Conservation (phyloP, 2,888 invertebrate species). For the Melanostoma mellinum region DNA sequence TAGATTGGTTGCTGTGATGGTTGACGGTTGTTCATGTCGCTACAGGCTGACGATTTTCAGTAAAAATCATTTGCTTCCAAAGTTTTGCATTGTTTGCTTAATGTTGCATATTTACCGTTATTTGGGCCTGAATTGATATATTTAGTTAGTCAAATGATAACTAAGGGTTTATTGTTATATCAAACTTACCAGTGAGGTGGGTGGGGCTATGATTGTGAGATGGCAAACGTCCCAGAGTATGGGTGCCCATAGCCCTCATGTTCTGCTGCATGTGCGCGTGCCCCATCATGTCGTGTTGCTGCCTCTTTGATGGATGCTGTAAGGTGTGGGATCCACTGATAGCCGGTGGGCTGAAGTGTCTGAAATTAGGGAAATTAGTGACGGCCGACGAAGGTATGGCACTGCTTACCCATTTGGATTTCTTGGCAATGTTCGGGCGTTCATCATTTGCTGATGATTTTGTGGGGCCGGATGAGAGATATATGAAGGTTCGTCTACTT, state of each 20-base stretch:
- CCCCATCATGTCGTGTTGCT: slow-evolving; percentile 82
- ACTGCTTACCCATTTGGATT: slow-evolving; percentile 82
- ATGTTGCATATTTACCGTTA: slow-evolving; percentile 95
- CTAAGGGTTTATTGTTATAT: neutral
- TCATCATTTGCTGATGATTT: slow-evolving; percentile 83
- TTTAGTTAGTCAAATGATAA: slow-evolving; percentile 6
- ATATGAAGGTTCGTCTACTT: slow-evolving; percentile 90
- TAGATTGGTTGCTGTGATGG: slow-evolving; percentile 81
- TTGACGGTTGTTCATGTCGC: slow-evolving; percentile 79
- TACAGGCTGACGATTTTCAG: slow-evolving; percentile 89
- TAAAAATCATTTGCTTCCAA: slow-evolving; percentile 96
- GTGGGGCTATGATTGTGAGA: slow-evolving; percentile 86
- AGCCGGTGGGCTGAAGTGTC: slow-evolving; percentile 82
- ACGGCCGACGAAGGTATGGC: neutral
- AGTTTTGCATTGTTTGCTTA: slow-evolving; percentile 98
- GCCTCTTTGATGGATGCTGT: slow-evolving; percentile 82
- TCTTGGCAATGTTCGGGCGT: slow-evolving; percentile 82
- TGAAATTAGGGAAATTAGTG: slow-evolving; percentile 74
- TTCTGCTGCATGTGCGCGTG: slow-evolving; percentile 83
- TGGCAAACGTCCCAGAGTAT: slow-evolving; percentile 87
- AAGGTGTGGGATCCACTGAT: slow-evolving; percentile 82
- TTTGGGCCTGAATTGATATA: slow-evolving; percentile 84
- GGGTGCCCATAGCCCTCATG: slow-evolving; percentile 84
- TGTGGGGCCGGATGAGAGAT: slow-evolving; percentile 82
- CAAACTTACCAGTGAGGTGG: slow-evolving; percentile 81